These are phyloP conservation scores for Corella eumyota DNA, from an alignment of 23 tunicate species.

Conservation along the genomic window DNA sequence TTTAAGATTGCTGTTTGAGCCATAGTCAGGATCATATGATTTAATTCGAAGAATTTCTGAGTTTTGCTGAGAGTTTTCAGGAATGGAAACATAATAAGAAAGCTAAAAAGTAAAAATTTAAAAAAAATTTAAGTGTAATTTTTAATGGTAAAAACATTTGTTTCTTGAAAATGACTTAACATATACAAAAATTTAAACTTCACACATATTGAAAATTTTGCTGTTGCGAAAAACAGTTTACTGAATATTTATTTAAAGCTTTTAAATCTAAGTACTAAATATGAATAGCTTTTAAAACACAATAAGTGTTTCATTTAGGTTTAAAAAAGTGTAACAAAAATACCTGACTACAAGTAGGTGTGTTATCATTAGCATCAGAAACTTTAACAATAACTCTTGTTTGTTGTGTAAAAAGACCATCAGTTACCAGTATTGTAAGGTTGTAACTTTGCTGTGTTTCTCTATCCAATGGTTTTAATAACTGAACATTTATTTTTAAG, in stretches of 20 bases:
- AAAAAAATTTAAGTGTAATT: too few species aligned
- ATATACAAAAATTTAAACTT: too few species aligned
- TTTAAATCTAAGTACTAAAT: too few species aligned
- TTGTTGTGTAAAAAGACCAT: conserved; percentile 13
- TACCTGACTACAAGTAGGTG: conserved; percentile 46
- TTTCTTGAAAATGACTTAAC: too few species aligned
- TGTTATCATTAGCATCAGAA: conserved; percentile 46
- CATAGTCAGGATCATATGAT: not conserved
- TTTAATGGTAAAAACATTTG: too few species aligned
- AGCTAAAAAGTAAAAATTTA: too few species aligned
- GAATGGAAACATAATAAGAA: not conserved
- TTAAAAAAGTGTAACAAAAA: too few species aligned
- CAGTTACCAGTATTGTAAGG: conserved; percentile 24
- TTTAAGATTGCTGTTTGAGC: not conserved
- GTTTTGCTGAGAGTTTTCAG: conserved; percentile 1
- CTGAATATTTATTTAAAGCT: too few species aligned
- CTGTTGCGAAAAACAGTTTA: too few species aligned
- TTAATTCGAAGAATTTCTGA: conserved; percentile 4
- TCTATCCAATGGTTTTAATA: conserved; percentile 20
- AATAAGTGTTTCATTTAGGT: too few species aligned
- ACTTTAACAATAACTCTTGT: conserved; percentile 15
- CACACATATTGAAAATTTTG: too few species aligned
- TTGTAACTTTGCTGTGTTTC: conserved; percentile 17
- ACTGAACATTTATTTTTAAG: conserved; percentile 5
- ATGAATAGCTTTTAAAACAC: too few species aligned